Base-by-base conservation (phyloP, 2,888 invertebrate genomes). In the Stegophylla sp. region DNA sequence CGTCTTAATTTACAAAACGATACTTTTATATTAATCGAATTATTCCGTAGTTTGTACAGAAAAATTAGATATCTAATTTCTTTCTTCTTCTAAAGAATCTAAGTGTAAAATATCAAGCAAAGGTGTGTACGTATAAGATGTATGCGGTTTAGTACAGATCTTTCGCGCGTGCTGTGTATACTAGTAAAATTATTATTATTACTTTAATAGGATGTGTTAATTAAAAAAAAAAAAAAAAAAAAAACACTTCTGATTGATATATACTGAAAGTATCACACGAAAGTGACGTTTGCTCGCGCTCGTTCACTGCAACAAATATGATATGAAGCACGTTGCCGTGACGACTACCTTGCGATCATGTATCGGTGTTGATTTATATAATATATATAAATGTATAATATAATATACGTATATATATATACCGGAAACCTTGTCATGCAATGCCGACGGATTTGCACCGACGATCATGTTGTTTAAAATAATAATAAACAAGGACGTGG, bases 161-260 rank as follows among this genome's bases (percentile, higher is more conserved):
- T 51, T 61, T 34, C 23, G 23, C 28, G 51, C 51, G 23, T 63
- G 15, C n/a, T n/a, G n/a, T n/a, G n/a, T n/a, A n/a, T n/a, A n/a
- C n/a, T n/a, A n/a, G n/a, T 34, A 34, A 5, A 34, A 34, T 5
- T 34, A 34, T 34, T 64, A 20, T 51, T 34, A 23, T 64, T 45
- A 64, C 75, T 75, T 51, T 75, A 76, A 53, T 66, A 76, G 75
- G 75, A 66, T 53, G 75, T 76, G 66, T 66, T 66, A 66, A 76
- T 76, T 53, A 66, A 17, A 53, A 34, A 34, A 17, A 53, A n/a
- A n/a, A n/a, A n/a, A n/a, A n/a, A n/a, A n/a, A n/a, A n/a, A n/a
- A n/a, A n/a, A n/a, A n/a, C n/a, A 75, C 51, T 23, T 43, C n/a
- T 20, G 64, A 75, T 75, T 76, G 75, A 66, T 53, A 53, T 53